These are phyloP conservation scores for Zapornia atra DNA, from an alignment of 2,113 vertebrate species.

Conservation along the genomic window DNA sequence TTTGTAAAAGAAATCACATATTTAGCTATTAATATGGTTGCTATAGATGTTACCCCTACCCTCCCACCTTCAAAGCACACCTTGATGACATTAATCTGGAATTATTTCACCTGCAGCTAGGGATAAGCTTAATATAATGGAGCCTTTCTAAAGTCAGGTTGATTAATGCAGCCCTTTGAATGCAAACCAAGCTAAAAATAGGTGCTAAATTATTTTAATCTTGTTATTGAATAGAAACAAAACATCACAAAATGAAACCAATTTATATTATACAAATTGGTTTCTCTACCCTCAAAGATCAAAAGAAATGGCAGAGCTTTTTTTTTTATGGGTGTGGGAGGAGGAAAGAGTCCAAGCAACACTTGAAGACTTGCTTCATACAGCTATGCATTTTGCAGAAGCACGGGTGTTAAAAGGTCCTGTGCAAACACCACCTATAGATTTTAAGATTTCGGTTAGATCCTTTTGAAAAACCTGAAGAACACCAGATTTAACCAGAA, in stretches of 20 bases:
- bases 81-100: constrained; percentile 42
- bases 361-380: neutral
- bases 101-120: constrained; percentile 12
- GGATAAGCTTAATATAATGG: constrained; percentile 25
- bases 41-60: neutral
- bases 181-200: constrained; percentile 38
- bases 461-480: neutral
- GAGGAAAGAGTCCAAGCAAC: neutral
- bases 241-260: constrained; percentile 7
- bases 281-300: constrained; percentile 1
- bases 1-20: neutral
- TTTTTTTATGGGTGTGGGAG: neutral
- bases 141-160: neutral
- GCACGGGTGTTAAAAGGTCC: neutral
- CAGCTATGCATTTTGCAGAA: neutral
- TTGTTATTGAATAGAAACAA: constrained; percentile 24
- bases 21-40: neutral
- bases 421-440: neutral
- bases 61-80: constrained; percentile 31
- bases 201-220: constrained; percentile 44
- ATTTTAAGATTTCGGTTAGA: neutral
- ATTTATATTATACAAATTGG: constrained; percentile 22
- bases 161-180: constrained; percentile 36
- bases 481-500: neutral
- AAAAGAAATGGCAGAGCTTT: neutral